Base-by-base conservation (phyloP, 2,797 vertebrate species). In the Dallia pectoralis region DNA sequence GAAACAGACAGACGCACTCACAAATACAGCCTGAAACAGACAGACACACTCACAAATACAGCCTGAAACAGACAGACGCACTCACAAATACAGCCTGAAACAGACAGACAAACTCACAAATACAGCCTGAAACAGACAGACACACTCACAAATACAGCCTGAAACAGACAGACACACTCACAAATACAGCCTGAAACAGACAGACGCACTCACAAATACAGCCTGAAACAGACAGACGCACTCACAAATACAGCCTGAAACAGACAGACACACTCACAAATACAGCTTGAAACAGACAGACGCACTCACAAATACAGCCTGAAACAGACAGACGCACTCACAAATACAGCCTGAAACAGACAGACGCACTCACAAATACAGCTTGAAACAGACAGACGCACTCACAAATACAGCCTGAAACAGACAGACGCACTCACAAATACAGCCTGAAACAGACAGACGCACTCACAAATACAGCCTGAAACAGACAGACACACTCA, bases 1-100 rank as follows among this genome's bases (percentile, higher is more conserved):
- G 27, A 29, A 11, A n/a, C n/a, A n/a, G n/a, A n/a, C n/a, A n/a
- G n/a, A n/a, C n/a, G n/a, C n/a, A n/a, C n/a, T n/a, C n/a, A n/a
- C n/a, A n/a, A n/a, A n/a, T n/a, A n/a, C n/a, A n/a, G n/a, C 97
- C 97, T 99, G 85, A 77, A 78, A 76, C 65, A 87, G 65, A 82
- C 61, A 83, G 27, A 78, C 15, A 78, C 15, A 79, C 44, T 32
- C 36, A 56, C 6, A 0, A 27, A 27, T 44, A 59, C 61, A 77
- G 36, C 22, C 53, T 22, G 27, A 29, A 11, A n/a, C n/a, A n/a
- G n/a, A n/a, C n/a, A n/a, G n/a, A n/a, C n/a, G n/a, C n/a, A n/a
- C n/a, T n/a, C n/a, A n/a, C n/a, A n/a, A n/a, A n/a, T n/a, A n/a
- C n/a, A n/a, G n/a, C 97, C 97, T 99, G 85, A 77, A 78, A 76